phyloP scores from a whole-genome alignment of 2,113 vertebrate species.

The Rostratula benghalensis region DNA sequence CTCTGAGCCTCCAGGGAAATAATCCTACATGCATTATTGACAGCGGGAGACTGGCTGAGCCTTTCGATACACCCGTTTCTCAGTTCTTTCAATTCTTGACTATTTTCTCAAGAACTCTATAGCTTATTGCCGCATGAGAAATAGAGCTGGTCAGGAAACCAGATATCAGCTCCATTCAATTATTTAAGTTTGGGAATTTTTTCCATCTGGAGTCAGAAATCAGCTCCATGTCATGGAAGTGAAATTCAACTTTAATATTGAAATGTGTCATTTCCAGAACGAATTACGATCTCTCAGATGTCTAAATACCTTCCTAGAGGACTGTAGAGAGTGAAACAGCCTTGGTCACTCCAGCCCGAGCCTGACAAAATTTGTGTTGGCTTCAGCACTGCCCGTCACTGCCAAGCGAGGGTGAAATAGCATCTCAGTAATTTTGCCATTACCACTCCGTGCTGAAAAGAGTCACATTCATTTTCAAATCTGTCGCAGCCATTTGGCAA shows the following conservation, averaged over 20 bases:
- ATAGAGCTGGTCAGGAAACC: constrained; percentile 41
- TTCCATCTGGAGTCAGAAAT: constrained; percentile 54
- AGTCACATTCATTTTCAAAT: not conserved
- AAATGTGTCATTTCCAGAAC: constrained; percentile 39
- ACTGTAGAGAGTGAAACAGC: not conserved
- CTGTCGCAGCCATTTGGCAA: not conserved
- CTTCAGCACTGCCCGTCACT: not conserved
- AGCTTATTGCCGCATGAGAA: constrained; percentile 11
- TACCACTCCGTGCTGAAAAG: not conserved
- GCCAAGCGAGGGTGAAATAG: constrained; percentile 30
- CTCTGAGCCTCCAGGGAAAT: constrained; percentile 16
- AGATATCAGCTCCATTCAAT: constrained; percentile 25
- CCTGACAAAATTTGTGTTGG: constrained; percentile 24
- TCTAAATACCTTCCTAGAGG: constrained; percentile 22
- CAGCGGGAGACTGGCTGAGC: not conserved
- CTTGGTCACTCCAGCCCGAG: not conserved
- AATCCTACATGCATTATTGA: not conserved
- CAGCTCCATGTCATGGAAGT: constrained; percentile 18
- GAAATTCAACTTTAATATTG: constrained; percentile 40
- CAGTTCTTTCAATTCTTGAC: not conserved
- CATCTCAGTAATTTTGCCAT: not conserved
- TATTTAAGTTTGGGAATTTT: constrained; percentile 21
- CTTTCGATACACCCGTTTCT: not conserved
- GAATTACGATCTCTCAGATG: constrained; percentile 1
- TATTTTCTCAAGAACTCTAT: constrained; percentile 20